Evolutionary conservation across 1,140 invertebrate genomes (phyloP), one percentile per base, ranked within the genome.

Genomic region (Gyrodactylus salaris): DNA sequence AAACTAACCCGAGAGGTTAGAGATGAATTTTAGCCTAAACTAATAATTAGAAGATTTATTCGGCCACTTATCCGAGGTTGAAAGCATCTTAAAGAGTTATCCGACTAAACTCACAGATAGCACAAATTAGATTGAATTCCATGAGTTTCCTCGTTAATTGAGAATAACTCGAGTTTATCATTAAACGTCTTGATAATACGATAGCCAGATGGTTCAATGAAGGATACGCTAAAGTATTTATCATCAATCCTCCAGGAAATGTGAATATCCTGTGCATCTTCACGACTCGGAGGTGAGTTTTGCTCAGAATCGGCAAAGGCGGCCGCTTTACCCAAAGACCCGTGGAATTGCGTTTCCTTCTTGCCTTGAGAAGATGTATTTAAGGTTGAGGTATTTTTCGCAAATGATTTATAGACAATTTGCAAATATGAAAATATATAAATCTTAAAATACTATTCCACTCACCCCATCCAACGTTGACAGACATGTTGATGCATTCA

Each of bases 291-390:
- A n/a, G 34, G 34, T 16, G 34, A 16, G n/a, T 54, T 54, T 54
- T 54, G 7, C 34, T 54, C 34, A 54, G 34, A 54, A 54, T 54
- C 34, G 7, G 34, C 34, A 54, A 54, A 54, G n/a, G 34, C 34
- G n/a, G 87, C 87, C 75, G 84, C 80, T 81, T 91, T 91, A 7
- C 89, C 89, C 78, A 85, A 87, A 0, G 87, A 86, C 1, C 91
- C 90, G 82, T 93, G 89, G 80, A 94, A 95, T 76, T 93, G 90
- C 2, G 91, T 94, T 81, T 91, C 88, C 78, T 91, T 92, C 75
- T 87, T 89, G 0, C 91, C 91, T n/a, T n/a, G n/a, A n/a, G n/a
- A n/a, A n/a, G n/a, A n/a, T n/a, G n/a, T n/a, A n/a, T n/a, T n/a
- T n/a, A n/a, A n/a, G n/a, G n/a, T n/a, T n/a, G n/a, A n/a, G n/a